phyloP scores from a whole-genome alignment of 2,113 vertebrate genomes.

The Fregata magnificens region DNA sequence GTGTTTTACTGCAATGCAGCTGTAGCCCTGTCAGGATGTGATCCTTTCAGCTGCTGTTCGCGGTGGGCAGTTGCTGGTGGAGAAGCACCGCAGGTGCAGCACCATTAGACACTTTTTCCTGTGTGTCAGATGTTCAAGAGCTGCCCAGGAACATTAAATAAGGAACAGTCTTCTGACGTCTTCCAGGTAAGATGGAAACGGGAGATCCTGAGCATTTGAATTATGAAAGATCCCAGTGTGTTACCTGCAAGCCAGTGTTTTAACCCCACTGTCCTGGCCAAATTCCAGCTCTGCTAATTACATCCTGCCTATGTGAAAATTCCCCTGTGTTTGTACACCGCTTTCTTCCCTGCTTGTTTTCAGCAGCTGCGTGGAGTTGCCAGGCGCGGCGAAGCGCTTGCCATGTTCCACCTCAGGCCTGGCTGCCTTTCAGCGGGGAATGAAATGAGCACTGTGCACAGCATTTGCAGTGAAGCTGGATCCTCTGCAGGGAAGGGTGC shows the following conservation, averaged over 20 bases:
- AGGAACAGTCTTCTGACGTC: neutral
- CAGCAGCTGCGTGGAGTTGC: slow-evolving; percentile 23
- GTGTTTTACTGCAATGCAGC: neutral
- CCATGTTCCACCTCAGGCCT: slow-evolving; percentile 35
- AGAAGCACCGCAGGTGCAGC: slow-evolving; percentile 17
- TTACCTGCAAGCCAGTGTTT: slow-evolving; percentile 42
- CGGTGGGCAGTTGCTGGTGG: neutral
- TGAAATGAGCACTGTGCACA: slow-evolving; percentile 27
- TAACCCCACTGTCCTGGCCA: slow-evolving; percentile 9
- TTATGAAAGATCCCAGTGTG: slow-evolving; percentile 47
- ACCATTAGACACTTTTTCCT: slow-evolving; percentile 7
- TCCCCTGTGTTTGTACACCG: neutral
- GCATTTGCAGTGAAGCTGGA: neutral
- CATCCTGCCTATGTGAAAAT: slow-evolving; percentile 58
- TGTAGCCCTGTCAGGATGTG: neutral
- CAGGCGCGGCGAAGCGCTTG: neutral
- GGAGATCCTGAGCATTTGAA: neutral
- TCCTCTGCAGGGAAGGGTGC: neutral
- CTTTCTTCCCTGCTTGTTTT: neutral
- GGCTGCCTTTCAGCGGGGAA: slow-evolving; percentile 38
- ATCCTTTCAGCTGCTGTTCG: neutral
- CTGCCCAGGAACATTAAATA: slow-evolving; percentile 4
- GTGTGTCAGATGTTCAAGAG: neutral
- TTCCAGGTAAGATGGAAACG: slow-evolving; percentile 44
- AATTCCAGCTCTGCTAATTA: slow-evolving; percentile 49